Base-by-base conservation (phyloP, 2,888 invertebrate genomes). In the Chrysolina americana region DNA sequence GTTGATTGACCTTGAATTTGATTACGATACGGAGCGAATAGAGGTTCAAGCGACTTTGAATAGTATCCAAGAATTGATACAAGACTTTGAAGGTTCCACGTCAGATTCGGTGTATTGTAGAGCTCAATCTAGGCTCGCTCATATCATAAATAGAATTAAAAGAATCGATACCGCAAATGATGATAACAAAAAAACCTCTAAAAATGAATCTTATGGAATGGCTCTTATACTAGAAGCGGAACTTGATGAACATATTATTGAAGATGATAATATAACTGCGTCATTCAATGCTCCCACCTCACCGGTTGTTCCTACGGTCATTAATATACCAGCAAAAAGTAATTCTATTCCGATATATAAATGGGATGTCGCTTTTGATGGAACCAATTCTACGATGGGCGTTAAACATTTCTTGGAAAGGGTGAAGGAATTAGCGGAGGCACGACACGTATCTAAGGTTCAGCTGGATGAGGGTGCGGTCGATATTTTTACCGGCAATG, bases 141-240 rank as follows among this genome's bases (percentile, higher is more conserved):
- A 53, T 21, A 21, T 53, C 1, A 19, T 53, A 11, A 53, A 53
- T 53, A 53, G 53, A 21, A 53, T 19, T 21, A 19, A 53, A 21
- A 17, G 21, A 9, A 53, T 53, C 21, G 53, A 21, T 21, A 53
- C 53, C n/a, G n/a, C n/a, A n/a, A 21, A 21, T 53, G 53, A n/a
- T 48, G 21, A 19, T 1, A 9, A 5, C 19, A 28, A 19, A 36
- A 41, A 53, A 17, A 68, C 41, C 41, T 68, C 56, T 5, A 68
- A 68, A 36, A 68, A 68, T 23, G 19, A 68, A 19, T 17, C 68
- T 19, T 41, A 41, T 13, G 68, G 59, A 17, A 68, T 69, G n/a
- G n/a, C n/a, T n/a, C n/a, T n/a, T n/a, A n/a, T n/a, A n/a, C n/a
- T n/a, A 47, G 59, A 44, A 56, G 36, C 62, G n/a, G 62, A 28